Evolutionary conservation across 2,888 invertebrate species (phyloP), one percentile per base, ranked within the genome.

Genomic region (Geophilus truncorum): DNA sequence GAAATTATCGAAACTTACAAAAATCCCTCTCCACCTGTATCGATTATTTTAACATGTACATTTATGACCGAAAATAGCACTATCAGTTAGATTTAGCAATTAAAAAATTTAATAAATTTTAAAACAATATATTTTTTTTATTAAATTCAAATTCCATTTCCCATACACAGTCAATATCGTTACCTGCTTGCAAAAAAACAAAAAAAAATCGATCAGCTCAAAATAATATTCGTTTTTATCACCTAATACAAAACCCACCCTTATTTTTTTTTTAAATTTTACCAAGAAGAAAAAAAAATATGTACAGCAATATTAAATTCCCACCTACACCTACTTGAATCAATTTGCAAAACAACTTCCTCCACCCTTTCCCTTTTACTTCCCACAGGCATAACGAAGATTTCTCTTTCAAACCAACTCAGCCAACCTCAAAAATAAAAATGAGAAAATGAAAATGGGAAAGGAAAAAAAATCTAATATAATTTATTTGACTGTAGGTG

Each of bases 401-500:
- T 70, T 70, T 10, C 70, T 18, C 7, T 18, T 18, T n/a, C 70
- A 70, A 70, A 21, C 57, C 57, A 62, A 21, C 57, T 23, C 23
- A 62, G 10, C 57, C 21, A 18, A 62, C 57, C 57, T 62, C 21
- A 62, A 21, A 23, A 70, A 70, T 28, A 70, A 15, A 70, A 25
- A 70, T 15, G 70, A 70, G 70, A 25, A 70, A 70, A 70, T 12
- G 28, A 28, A 62, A 18, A 18, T 4, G 18, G 15, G 40, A 4
- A 23, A 28, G n/a, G 28, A 57, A 57, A 57, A 70, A 70, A 25
- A 9, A 6, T 45, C 51, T 70, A 70, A 70, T 70, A 70, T 70
- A 70, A 70, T 70, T 70, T 70, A 70, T 70, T 70, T 70, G 70
- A 25, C 70, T 70, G 70, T 70, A 70, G 70, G 70, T 70, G 70